Conservation (phyloP, 1,140 invertebrate genomes). For the Stenopsyche tienmushanensis region DNA sequence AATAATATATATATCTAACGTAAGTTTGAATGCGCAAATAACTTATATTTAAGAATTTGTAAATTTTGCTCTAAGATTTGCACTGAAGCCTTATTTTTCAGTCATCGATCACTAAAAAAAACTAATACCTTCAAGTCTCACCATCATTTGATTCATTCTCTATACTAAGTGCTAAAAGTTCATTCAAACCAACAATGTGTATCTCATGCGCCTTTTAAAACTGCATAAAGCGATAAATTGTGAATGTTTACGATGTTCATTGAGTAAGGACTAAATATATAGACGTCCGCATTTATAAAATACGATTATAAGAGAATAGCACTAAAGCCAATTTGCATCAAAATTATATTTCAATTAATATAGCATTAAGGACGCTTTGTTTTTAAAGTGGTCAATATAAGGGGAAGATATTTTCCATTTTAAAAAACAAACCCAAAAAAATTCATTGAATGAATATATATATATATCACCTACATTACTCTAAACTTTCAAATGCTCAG, state of each 20-base stretch:
- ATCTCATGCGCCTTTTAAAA: constrained; percentile 34
- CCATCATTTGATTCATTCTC: background rate
- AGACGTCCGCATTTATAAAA: constrained; percentile 39
- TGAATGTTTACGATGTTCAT: constrained; percentile 27
- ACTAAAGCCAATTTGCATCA: constrained; percentile 14
- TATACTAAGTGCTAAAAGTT: constrained; percentile 6
- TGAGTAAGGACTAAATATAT: constrained; percentile 28
- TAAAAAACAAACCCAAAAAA: constrained; percentile 32
- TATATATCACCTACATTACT: no score
- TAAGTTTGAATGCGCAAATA: constrained; percentile 14
- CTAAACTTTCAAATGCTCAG: constrained; percentile 41
- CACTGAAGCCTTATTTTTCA: constrained; percentile 39
- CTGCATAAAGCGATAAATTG: constrained; percentile 29
- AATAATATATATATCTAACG: constrained; percentile 31
- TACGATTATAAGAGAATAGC: background rate
- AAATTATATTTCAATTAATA: constrained; percentile 25
- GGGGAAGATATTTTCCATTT: constrained; percentile 41
- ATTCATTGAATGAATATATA: no score
- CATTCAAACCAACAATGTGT: constrained; percentile 17
- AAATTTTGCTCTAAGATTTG: constrained; percentile 37
- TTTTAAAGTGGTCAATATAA: constrained; percentile 39
- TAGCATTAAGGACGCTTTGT: constrained; percentile 27
- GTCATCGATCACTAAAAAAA: no score
- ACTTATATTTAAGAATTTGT: constrained; percentile 12
- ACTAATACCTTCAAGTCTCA: no score